phyloP scores from a whole-genome alignment of 2,888 invertebrate species.

The Eristalis intricaria region DNA sequence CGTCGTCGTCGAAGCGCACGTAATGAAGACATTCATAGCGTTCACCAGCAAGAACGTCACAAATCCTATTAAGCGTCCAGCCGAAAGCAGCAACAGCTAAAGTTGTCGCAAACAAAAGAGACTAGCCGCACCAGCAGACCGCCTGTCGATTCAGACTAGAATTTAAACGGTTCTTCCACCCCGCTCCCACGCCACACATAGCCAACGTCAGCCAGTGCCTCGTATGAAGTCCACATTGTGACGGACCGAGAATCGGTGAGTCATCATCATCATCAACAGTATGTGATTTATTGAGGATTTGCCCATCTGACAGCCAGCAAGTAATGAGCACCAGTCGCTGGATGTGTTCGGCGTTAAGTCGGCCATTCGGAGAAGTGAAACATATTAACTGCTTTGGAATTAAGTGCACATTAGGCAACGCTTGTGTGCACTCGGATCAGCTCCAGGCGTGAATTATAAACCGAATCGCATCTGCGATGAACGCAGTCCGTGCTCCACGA shows the following conservation, averaged over 20 bases:
- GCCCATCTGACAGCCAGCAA: neutral
- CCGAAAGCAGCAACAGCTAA: neutral
- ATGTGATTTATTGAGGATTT: constrained; percentile 39
- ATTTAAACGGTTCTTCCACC: constrained; percentile 30
- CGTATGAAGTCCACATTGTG: neutral
- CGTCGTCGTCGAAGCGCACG: neutral
- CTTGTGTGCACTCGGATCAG: constrained; percentile 29
- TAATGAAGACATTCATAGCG: constrained; percentile 25
- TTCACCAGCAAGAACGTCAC: neutral
- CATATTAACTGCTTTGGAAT: constrained; percentile 27
- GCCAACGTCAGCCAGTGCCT: neutral
- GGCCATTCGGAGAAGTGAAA: neutral
- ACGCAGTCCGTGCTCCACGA: neutral
- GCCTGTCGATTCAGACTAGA: neutral
- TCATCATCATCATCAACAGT: constrained; percentile 17
- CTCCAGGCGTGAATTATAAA: constrained; percentile 28
- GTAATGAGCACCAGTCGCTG: constrained; percentile 19
- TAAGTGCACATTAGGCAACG: neutral
- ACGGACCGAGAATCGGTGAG: neutral
- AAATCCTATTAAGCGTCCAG: neutral
- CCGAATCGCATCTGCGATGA: constrained; percentile 25
- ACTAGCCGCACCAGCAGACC: neutral
- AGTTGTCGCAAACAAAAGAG: neutral
- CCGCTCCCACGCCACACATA: neutral
- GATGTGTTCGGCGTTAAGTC: neutral